Percentiles rank a stretch among this genome's conserved stretches.
phyloP scores from a whole-genome alignment of 2,113 vertebrate genomes.

The Regulus satrapa region DNA sequence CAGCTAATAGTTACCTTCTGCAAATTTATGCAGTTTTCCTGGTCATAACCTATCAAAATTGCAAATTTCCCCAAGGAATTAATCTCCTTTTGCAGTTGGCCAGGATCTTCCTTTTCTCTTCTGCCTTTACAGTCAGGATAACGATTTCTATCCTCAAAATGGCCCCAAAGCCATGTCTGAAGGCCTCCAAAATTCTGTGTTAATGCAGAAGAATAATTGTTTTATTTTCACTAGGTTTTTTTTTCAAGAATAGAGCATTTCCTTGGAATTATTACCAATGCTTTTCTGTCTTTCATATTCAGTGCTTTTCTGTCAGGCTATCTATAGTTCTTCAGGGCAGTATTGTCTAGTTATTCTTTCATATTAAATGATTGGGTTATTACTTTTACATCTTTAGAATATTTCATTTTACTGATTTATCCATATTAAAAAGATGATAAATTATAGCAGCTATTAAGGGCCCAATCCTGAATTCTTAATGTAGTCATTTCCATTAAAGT shows the following conservation, averaged over 20 bases:
- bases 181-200: not conserved
- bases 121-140: accelerated
- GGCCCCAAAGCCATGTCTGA: not conserved
- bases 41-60: not conserved
- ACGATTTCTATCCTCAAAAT: accelerated
- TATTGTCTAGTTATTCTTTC: slow-evolving; percentile 55
- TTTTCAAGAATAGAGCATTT: not conserved
- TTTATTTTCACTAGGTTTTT: not conserved
- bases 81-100: not conserved
- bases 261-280: not conserved
- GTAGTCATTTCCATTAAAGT: slow-evolving; percentile 36
- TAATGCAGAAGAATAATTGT: no score
- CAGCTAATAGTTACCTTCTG: not conserved
- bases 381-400: slow-evolving; percentile 44
- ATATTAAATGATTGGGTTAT: slow-evolving; percentile 59
- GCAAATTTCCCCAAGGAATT: not conserved
- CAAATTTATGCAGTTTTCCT: not conserved
- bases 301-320: not conserved
- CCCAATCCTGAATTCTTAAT: slow-evolving; percentile 61
- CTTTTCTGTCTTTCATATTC: not conserved
- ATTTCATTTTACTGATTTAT: slow-evolving; percentile 53
- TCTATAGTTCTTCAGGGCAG: not conserved
- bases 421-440: slow-evolving; percentile 50
- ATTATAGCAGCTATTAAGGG: slow-evolving; percentile 53
- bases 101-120: not conserved